A percentile compares a stretch with the other conserved stretches of the same genome.
phyloP scores from a whole-genome alignment of 1,140 invertebrate genomes.

The Cryptotermes secundus region DNA sequence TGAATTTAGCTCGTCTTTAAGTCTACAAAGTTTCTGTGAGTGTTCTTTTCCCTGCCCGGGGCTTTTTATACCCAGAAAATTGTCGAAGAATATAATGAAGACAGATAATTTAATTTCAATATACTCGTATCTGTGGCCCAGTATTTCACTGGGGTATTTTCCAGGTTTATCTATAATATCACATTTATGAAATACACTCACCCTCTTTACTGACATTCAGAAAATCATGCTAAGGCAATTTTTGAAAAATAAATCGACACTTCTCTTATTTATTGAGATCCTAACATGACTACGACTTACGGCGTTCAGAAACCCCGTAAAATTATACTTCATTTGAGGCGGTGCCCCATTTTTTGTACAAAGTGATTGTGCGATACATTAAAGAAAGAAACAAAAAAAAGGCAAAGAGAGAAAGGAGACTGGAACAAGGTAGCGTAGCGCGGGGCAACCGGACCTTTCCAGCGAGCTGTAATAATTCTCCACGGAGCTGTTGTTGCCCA shows the following conservation, averaged over 20 bases:
- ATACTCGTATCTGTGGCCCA: too few species aligned
- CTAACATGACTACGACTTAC: background rate
- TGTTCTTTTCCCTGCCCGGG: too few species aligned
- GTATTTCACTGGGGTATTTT: too few species aligned
- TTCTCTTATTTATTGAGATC: background rate
- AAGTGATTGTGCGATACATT: slow-evolving; percentile 17
- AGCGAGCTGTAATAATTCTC: slow-evolving; percentile 21
- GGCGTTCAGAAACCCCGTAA: background rate
- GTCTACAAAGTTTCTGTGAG: too few species aligned
- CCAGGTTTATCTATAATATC: too few species aligned
- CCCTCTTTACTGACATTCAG: too few species aligned
- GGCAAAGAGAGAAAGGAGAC: background rate
- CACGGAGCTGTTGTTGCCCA: slow-evolving; percentile 24
- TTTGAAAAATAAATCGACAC: background rate
- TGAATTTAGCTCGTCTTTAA: too few species aligned
- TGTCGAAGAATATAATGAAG: too few species aligned
- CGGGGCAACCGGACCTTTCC: background rate
- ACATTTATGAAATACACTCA: too few species aligned
- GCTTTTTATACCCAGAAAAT: too few species aligned
- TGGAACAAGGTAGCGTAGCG: background rate
- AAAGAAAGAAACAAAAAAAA: background rate
- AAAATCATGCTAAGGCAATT: background rate
- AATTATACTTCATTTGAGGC: background rate
- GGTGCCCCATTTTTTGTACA: slow-evolving; percentile 10
- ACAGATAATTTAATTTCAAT: too few species aligned